Evolutionary conservation across 2,797 vertebrate genomes (phyloP), one percentile per base, ranked within the genome.

Genomic region (Phyllotis vaccarum): DNA sequence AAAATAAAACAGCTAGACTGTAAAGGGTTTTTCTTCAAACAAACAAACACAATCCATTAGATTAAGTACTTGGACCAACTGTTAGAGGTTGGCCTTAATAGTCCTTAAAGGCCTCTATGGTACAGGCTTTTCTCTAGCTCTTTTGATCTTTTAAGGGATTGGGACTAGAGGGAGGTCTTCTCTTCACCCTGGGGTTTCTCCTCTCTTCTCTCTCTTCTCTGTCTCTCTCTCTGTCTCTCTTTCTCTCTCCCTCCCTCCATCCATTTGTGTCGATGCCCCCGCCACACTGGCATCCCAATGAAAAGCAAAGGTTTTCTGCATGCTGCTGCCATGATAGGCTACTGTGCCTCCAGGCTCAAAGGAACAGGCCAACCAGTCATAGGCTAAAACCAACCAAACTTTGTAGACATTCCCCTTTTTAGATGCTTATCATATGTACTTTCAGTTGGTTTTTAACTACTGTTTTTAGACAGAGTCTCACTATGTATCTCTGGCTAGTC

Each of bases 191-290:
- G 37, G 52, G 13, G 22, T 24, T 9, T 37, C 17, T 0, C n/a
- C 66, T 70, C 34, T n/a, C 7, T n/a, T 37, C 68, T 70, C 68
- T 10, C 68, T 70, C n/a, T 40, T 40, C 3, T 24, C 58, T 60
- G n/a, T n/a, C 17, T 37, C 68, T 70, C 68, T 10, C 68, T 70
- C n/a, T 40, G 3, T 40, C 3, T 24, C 58, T 60, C 62, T 11
- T 11, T 29, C 12, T 31, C 62, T 22, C n/a, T 11, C 6, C 3
- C 34, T 16, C 31, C 14, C 31, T 34, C 64, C 34, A 49, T 21
- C n/a, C 9, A 19, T n/a, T 19, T 49, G 46, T 49, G 19, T 22
- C 56, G 6, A 5, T 29, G 0, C 10, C 1, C 17, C 5, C 5
- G 14, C 21, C n/a, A 2, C 11, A 6, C 3, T 60, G 2, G 34